Percentiles rank a stretch among this genome's conserved stretches.
Conservation (phyloP, 2,888 invertebrate genomes). For the Nomada goodeniana region DNA sequence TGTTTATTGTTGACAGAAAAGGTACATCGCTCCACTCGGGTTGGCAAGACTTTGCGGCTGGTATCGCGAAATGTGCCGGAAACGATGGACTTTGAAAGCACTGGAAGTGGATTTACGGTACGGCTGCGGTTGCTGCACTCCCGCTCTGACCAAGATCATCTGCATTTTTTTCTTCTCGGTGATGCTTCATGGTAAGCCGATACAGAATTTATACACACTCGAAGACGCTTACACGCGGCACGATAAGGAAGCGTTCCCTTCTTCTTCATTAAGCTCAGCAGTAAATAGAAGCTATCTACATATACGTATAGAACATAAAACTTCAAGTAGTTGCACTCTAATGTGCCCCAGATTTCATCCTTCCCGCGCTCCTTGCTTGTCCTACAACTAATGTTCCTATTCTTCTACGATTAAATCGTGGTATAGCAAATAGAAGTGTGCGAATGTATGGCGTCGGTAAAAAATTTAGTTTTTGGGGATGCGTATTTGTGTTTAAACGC, state of each 20-base stretch:
- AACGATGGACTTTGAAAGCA: slow-evolving; percentile 74
- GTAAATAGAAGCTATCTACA: not conserved
- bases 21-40: slow-evolving; percentile 32
- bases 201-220: slow-evolving; percentile 15
- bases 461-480: no score
- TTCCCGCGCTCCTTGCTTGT: no score
- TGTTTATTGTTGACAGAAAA: slow-evolving; percentile 48
- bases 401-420: no score
- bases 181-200: slow-evolving; percentile 76
- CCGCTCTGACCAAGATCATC: slow-evolving; percentile 71
- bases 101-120: slow-evolving; percentile 72
- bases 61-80: slow-evolving; percentile 78
- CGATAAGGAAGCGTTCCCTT: slow-evolving; percentile 7
- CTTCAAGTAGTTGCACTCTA: not conserved
- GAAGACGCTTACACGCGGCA: not conserved
- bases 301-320: not conserved
- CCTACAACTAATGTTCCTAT: no score
- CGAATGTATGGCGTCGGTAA: no score
- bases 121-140: slow-evolving; percentile 64
- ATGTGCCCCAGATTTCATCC: no score
- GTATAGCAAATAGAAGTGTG: no score
- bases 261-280: not conserved
- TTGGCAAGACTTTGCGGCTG: slow-evolving; percentile 40
- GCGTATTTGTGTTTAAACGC: no score
- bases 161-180: slow-evolving; percentile 73